phyloP scores from a whole-genome alignment of 2,888 invertebrate species.

The Cryptocephalus primarius region DNA sequence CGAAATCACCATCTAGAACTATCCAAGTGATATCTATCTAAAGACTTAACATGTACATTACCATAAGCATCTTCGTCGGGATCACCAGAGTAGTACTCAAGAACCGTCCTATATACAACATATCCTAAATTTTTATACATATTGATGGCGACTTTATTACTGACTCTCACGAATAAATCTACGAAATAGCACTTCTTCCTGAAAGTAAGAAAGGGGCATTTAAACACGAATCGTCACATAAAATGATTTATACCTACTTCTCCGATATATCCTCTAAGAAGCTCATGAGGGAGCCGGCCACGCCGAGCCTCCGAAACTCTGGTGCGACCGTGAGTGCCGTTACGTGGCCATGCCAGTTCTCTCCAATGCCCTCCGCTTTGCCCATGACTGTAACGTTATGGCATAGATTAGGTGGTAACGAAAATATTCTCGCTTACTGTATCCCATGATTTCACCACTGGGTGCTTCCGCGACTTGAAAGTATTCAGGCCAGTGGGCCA shows the following conservation, averaged over 20 bases:
- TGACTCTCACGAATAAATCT: constrained; percentile 95
- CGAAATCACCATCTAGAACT: no score
- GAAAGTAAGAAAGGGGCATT: constrained; percentile 28
- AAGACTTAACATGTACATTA: constrained; percentile 29
- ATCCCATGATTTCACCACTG: constrained; percentile 95
- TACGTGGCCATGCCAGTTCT: constrained; percentile 99
- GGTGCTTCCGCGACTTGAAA: constrained; percentile 96
- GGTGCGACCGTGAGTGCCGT: constrained; percentile 96
- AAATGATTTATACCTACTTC: constrained; percentile 48
- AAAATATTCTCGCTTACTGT: constrained; percentile 58
- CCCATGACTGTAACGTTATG: constrained; percentile 77
- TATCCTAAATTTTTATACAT: constrained; percentile 97
- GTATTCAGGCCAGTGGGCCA: constrained; percentile 98
- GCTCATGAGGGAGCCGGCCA: constrained; percentile 89
- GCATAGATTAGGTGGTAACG: not conserved
- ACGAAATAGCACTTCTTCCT: constrained; percentile 96
- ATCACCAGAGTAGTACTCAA: constrained; percentile 97
- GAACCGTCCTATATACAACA: constrained; percentile 88
- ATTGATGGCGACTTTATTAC: constrained; percentile 92
- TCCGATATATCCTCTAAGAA: constrained; percentile 94
- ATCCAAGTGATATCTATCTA: no score
- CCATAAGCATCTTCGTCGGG: constrained; percentile 99
- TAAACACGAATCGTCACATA: not conserved
- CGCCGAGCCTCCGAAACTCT: constrained; percentile 80
- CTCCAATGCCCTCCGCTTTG: constrained; percentile 91